Evolutionary conservation across 2,888 invertebrate genomes (phyloP).

Genomic region (Apamea sordens): DNA sequence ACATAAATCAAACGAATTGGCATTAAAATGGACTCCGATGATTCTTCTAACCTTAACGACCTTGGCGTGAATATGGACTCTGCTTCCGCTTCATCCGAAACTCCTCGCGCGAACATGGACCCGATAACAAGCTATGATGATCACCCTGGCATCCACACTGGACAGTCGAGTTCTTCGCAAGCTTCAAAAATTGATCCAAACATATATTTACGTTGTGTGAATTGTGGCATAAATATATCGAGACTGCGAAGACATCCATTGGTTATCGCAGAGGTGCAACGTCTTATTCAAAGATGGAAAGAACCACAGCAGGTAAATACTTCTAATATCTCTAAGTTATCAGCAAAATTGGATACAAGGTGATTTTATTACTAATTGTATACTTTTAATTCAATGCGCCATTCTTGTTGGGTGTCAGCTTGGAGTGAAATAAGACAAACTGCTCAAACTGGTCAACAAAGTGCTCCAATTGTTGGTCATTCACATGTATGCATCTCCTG

Average conservation of each 20-base stretch:
- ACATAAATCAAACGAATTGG: background rate
- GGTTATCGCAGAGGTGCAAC: slow-evolving; percentile 1
- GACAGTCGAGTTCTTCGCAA: slow-evolving; percentile 3
- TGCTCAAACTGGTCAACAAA: background rate
- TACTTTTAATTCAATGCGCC: background rate
- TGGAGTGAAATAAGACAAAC: background rate
- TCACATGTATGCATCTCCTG: background rate
- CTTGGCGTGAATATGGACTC: background rate
- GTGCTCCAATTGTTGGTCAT: background rate
- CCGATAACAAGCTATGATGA: slow-evolving; percentile 1
- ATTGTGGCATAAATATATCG: slow-evolving; percentile 1
- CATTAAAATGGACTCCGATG: background rate
- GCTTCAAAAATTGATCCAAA: background rate
- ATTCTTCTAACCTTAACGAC: background rate
- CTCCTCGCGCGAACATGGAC: background rate
- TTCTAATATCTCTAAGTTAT: background rate
- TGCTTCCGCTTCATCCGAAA: background rate
- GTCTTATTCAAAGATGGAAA: background rate
- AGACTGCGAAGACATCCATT: background rate
- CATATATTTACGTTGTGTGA: slow-evolving; percentile 1
- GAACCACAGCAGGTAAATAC: background rate
- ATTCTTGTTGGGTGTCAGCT: background rate
- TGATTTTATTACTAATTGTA: background rate
- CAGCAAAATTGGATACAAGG: background rate
- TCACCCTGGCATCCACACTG: background rate